phyloP scores from a whole-genome alignment of 2,888 invertebrate species.

The Hoplodrina ambigua region DNA sequence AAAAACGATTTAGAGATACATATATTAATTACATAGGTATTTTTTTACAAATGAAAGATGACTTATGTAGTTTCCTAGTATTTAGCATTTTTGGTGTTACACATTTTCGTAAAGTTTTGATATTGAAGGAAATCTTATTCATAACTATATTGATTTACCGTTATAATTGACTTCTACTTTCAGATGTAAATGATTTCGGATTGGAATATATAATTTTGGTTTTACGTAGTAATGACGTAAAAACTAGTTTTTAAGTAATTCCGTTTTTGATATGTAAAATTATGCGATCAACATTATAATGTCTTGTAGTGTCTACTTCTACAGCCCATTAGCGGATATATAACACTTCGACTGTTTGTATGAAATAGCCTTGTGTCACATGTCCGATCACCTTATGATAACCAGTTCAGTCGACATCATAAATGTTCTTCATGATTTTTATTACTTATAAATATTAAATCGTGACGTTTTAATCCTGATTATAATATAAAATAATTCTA shows the following conservation, averaged over 20 bases:
- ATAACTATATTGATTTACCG: background rate
- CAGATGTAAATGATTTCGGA: too few species aligned
- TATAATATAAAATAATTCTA: background rate
- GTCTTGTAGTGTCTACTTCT: background rate
- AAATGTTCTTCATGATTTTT: slow-evolving; percentile 25
- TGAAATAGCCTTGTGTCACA: slow-evolving; percentile 39
- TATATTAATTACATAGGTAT: too few species aligned
- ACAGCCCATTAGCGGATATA: slow-evolving; percentile 24
- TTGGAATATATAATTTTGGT: slow-evolving; percentile 1
- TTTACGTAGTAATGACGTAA: slow-evolving; percentile 9
- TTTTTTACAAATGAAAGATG: too few species aligned
- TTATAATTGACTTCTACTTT: background rate
- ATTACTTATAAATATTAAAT: background rate
- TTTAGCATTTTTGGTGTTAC: too few species aligned
- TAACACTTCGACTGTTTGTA: slow-evolving; percentile 33
- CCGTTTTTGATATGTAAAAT: slow-evolving; percentile 7
- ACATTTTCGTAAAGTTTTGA: background rate
- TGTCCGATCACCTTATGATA: slow-evolving; percentile 45
- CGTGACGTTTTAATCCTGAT: background rate
- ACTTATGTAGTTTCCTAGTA: too few species aligned
- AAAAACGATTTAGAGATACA: background rate
- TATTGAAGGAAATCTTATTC: background rate
- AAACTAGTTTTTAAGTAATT: slow-evolving; percentile 5
- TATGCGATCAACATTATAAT: background rate
- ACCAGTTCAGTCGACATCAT: slow-evolving; percentile 30